A percentile compares a stretch with the other conserved stretches of the same genome.
These are phyloP conservation scores for Boloria euphrosyne DNA, from an alignment of 2,888 invertebrate genomes.

Conservation along the genomic window DNA sequence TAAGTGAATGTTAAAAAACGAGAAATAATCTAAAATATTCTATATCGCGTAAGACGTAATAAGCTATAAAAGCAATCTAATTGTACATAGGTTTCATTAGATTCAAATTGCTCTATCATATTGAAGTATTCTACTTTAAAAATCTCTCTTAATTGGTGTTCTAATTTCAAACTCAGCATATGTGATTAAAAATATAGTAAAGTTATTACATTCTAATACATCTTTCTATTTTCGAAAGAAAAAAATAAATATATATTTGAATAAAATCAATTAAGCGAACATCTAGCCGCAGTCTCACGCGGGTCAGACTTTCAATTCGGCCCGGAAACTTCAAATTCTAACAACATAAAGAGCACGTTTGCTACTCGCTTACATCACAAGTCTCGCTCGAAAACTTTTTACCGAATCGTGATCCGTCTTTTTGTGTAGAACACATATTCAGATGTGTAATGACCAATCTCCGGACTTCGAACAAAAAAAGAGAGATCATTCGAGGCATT, in stretches of 20 bases:
- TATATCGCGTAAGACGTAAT: slow-evolving; percentile 15
- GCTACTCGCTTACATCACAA: slow-evolving; percentile 73
- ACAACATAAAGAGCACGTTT: slow-evolving; percentile 77
- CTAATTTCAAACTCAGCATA: slow-evolving; percentile 17
- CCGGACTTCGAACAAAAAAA: slow-evolving; percentile 73
- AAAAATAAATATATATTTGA: slow-evolving; percentile 26
- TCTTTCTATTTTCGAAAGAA: slow-evolving; percentile 14
- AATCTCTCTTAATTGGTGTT: slow-evolving; percentile 33
- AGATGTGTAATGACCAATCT: slow-evolving; percentile 81
- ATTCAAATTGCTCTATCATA: slow-evolving; percentile 30
- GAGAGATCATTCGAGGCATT: slow-evolving; percentile 73
- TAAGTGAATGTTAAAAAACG: slow-evolving; percentile 12
- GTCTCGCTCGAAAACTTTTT: slow-evolving; percentile 67
- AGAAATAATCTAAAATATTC: slow-evolving; percentile 18
- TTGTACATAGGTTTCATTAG: slow-evolving; percentile 25
- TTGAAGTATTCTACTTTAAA: slow-evolving; percentile 34
- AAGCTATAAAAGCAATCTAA: slow-evolving; percentile 20
- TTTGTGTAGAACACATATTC: slow-evolving; percentile 78
- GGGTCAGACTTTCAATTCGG: slow-evolving; percentile 62
- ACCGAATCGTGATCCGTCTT: slow-evolving; percentile 76
- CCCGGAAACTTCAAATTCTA: slow-evolving; percentile 76
- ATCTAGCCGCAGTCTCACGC: slow-evolving; percentile 23
- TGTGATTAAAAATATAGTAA: slow-evolving; percentile 6
- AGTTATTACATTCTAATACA: slow-evolving; percentile 5
- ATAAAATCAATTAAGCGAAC: slow-evolving; percentile 36